phyloP scores from a whole-genome alignment of 2,113 vertebrate species.

The Acanthisitta chloris region DNA sequence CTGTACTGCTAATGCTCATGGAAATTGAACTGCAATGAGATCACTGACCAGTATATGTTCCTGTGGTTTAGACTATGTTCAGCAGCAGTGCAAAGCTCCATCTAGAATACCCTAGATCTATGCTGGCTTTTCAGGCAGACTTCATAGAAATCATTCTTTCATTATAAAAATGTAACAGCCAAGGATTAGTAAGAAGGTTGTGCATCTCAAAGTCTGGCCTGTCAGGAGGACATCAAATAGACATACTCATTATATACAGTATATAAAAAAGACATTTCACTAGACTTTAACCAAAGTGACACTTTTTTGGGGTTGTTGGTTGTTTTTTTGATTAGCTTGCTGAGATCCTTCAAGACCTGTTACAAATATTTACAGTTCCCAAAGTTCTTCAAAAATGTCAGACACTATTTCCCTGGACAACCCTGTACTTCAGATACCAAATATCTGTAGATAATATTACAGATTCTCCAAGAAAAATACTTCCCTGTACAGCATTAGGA shows the following conservation, averaged over 20 bases:
- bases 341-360: neutral
- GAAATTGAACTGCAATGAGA: neutral
- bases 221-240: neutral
- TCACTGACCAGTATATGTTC: neutral
- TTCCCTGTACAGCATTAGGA: neutral
- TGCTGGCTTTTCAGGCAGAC: neutral
- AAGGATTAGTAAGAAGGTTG: neutral
- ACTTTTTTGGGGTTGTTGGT: fast-evolving
- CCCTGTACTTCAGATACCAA: neutral
- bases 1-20: neutral
- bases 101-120: neutral
- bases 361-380: neutral
- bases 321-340: neutral
- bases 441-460: neutral
- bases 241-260: neutral
- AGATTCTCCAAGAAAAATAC: neutral
- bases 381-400: neutral
- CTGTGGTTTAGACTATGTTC: neutral
- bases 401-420: neutral
- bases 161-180: neutral
- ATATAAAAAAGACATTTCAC: neutral
- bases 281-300: neutral
- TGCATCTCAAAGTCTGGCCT: neutral
- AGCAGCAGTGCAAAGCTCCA: neutral
- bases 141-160: neutral